A percentile compares a stretch with the other conserved stretches of the same genome.
phyloP scores from a whole-genome alignment of 1,140 invertebrate genomes.

The Zaprionus ghesquierei region DNA sequence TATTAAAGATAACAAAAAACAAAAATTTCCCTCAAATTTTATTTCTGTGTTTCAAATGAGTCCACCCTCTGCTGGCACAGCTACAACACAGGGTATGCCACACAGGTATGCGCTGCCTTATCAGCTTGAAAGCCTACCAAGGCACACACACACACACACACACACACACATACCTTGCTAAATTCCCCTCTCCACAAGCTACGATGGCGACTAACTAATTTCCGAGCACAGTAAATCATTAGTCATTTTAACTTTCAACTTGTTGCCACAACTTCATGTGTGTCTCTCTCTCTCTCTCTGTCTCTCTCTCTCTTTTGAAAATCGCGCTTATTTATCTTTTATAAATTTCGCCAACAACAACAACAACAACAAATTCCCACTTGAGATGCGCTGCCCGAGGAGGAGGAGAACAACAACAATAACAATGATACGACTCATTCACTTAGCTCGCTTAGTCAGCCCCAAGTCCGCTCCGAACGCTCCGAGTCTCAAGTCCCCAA shows the following conservation, averaged over 20 bases:
- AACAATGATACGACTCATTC: slow-evolving; percentile 64
- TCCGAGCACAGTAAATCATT: slow-evolving; percentile 67
- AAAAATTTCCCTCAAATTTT: background rate
- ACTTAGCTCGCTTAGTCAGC: slow-evolving; percentile 62
- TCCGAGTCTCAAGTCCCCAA: background rate
- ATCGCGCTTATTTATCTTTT: slow-evolving; percentile 72
- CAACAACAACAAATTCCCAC: background rate
- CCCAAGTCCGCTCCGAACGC: slow-evolving; percentile 4
- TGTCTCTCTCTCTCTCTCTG: background rate
- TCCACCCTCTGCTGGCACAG: background rate
- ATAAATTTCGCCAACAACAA: slow-evolving; percentile 53
- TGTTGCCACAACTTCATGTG: slow-evolving; percentile 20
- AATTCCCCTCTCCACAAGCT: background rate
- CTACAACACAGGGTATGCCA: background rate
- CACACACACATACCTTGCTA: background rate
- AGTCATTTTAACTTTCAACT: slow-evolving; percentile 74
- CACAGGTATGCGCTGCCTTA: background rate
- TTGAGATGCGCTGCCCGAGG: slow-evolving; percentile 33
- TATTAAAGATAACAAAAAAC: no score
- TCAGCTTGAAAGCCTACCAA: background rate
- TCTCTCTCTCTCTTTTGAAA: slow-evolving; percentile 43
- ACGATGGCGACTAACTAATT: slow-evolving; percentile 49
- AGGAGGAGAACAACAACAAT: slow-evolving; percentile 16
- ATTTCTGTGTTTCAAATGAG: background rate
- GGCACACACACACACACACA: background rate